Evolutionary conservation across 2,113 vertebrate genomes (phyloP).

Genomic region (Muntiacus reevesi): DNA sequence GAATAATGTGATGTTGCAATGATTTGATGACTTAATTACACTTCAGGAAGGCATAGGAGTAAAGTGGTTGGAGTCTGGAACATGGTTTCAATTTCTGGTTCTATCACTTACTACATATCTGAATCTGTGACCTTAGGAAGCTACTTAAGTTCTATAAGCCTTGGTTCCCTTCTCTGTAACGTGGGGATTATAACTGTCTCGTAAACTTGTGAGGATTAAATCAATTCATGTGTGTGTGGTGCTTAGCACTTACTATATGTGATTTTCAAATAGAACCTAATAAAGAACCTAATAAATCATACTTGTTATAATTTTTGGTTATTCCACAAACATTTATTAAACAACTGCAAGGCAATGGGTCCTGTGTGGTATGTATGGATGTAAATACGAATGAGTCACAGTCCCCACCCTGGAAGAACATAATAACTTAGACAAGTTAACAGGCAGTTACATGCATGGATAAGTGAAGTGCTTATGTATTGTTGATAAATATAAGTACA

Average conservation of each 20-base stretch:
- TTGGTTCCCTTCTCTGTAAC: not conserved
- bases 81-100: not conserved
- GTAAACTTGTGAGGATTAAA: not conserved
- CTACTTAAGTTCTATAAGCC: not conserved
- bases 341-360: not conserved
- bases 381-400: not conserved
- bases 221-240: not conserved
- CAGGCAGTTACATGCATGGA: not conserved
- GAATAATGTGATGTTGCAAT: not conserved
- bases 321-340: not conserved
- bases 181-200: not conserved
- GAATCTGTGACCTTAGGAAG: not conserved
- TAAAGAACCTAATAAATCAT: not conserved
- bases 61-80: not conserved
- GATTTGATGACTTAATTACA: not conserved
- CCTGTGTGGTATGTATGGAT: not conserved
- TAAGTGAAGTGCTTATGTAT: not conserved
- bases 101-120: not conserved
- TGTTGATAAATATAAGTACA: not conserved
- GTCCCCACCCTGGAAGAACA: not conserved
- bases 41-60: not conserved
- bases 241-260: not conserved
- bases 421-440: not conserved
- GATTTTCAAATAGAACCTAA: not conserved
- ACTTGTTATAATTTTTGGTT: not conserved